Evolutionary conservation across 2,797 vertebrate genomes (phyloP).

Genomic region (Taenioides sp.): DNA sequence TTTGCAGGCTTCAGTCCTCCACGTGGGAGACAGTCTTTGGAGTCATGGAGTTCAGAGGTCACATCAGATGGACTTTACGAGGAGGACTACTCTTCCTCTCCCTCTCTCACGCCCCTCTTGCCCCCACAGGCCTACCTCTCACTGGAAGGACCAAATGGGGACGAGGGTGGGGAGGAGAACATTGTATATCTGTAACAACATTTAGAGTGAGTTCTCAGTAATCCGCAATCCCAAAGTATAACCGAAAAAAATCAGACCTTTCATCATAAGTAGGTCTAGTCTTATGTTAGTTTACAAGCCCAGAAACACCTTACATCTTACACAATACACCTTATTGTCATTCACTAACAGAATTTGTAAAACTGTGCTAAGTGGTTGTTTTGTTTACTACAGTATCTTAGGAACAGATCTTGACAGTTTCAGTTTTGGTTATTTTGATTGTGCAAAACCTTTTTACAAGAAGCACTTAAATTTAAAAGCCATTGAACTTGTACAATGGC

Average conservation of each 20-base stretch:
- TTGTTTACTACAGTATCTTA: background rate
- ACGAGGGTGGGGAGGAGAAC: conserved; percentile 76
- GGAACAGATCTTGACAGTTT: background rate
- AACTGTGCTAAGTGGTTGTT: background rate
- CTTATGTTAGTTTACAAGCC: background rate
- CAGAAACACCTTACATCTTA: background rate
- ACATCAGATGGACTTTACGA: conserved; percentile 54
- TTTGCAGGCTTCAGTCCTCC: conserved; percentile 51
- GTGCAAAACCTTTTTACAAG: conserved; percentile 23
- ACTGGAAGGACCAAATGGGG: conserved; percentile 70
- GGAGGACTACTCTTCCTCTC: conserved; percentile 54
- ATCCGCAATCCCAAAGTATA: conserved; percentile 22
- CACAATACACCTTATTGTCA: background rate
- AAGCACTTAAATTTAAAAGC: conserved; percentile 57
- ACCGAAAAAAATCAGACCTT: conserved; percentile 18
- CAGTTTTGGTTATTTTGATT: background rate
- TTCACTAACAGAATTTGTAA: background rate
- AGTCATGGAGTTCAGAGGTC: conserved; percentile 60
- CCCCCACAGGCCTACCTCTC: conserved; percentile 63
- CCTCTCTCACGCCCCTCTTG: conserved; percentile 62
- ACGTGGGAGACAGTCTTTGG: conserved; percentile 38
- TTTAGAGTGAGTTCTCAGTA: background rate
- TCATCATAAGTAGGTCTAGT: background rate
- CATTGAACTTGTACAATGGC: conserved; percentile 11
- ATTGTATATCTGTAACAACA: conserved; percentile 72